Evolutionary conservation across 2,113 vertebrate species (phyloP).

Genomic region (Neogobius melanostomus): DNA sequence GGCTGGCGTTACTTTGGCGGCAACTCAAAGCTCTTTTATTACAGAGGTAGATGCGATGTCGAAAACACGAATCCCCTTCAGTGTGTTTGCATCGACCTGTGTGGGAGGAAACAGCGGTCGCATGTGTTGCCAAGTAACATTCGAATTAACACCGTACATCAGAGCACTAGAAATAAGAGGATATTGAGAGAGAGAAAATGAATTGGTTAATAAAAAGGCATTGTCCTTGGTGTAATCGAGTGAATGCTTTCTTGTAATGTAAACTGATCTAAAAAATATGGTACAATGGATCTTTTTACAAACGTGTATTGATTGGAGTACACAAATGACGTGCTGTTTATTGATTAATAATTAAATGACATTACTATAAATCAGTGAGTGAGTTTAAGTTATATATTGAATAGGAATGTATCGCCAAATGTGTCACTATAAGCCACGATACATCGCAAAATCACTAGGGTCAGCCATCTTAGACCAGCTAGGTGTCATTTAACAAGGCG

Average conservation of each 20-base stretch:
- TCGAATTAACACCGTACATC: conserved; percentile 13
- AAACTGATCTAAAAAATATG: neutral
- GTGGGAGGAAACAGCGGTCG: conserved; percentile 58
- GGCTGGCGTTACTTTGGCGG: neutral
- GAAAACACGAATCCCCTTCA: conserved; percentile 51
- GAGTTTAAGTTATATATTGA: no score
- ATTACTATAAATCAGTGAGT: no score
- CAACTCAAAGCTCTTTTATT: conserved; percentile 21
- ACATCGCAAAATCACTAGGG: no score
- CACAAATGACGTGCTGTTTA: no score
- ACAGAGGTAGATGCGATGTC: conserved; percentile 21
- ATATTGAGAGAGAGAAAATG: neutral
- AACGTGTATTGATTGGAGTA: no score
- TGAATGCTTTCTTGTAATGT: neutral
- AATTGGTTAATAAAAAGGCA: neutral
- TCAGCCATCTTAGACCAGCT: no score
- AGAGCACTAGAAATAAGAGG: conserved; percentile 3
- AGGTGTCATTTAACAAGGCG: no score
- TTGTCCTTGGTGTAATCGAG: neutral
- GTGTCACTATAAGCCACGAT: no score
- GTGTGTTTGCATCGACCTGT: conserved; percentile 34
- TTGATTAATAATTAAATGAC: no score
- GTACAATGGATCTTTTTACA: neutral
- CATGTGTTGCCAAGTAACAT: conserved; percentile 69
- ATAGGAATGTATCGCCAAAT: no score